Evolutionary conservation across 2,113 vertebrate genomes (phyloP).

Genomic region (Oryzias curvinotus): DNA sequence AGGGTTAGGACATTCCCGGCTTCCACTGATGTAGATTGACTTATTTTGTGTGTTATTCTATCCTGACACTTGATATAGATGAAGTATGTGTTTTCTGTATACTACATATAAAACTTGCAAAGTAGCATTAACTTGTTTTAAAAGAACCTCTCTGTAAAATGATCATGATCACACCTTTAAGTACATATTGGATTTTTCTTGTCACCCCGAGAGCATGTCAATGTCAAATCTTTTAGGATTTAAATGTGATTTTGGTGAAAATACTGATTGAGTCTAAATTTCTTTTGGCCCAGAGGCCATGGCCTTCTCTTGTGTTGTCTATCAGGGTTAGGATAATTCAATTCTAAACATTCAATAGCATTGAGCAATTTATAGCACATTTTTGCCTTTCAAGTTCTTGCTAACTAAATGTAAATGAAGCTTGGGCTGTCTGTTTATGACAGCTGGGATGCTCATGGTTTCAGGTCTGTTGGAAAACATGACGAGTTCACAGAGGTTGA

Average conservation of each 20-base stretch:
- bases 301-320: too few species aligned
- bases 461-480: constrained; percentile 69
- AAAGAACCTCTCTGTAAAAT: not conserved
- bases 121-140: too few species aligned
- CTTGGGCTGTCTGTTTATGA: constrained; percentile 45
- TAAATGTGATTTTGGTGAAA: constrained; percentile 4
- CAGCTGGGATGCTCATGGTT: constrained; percentile 46
- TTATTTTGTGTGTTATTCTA: not conserved
- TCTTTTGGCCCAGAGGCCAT: too few species aligned
- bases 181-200: constrained; percentile 1
- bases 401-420: constrained; percentile 66
- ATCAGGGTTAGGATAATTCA: too few species aligned
- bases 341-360: too few species aligned
- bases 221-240: constrained; percentile 4
- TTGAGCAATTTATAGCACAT: constrained; percentile 8
- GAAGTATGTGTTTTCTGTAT: too few species aligned
- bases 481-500: constrained; percentile 60
- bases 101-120: too few species aligned
- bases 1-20: too few species aligned
- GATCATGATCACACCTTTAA: too few species aligned
- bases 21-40: too few species aligned
- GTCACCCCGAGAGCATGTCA: constrained; percentile 9
- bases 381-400: constrained; percentile 55
- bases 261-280: constrained; percentile 4
- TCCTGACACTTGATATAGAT: too few species aligned